phyloP scores from a whole-genome alignment of 2,797 vertebrate genomes.

The Aythya fuligula region DNA sequence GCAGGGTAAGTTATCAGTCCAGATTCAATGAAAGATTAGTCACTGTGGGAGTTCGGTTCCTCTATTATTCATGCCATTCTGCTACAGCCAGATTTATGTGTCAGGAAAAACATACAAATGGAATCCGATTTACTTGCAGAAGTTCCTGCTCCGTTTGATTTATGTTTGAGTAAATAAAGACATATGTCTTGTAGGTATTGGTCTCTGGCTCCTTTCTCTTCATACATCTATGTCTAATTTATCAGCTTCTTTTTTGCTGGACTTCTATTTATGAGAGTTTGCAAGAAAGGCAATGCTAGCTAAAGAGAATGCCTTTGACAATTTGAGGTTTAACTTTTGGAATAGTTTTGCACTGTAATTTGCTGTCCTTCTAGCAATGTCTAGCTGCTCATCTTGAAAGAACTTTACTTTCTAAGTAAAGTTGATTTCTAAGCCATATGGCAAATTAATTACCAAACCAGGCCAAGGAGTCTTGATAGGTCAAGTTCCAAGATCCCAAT shows the following conservation, averaged over 20 bases:
- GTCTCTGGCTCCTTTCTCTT: conserved; percentile 66
- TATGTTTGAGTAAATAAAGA: conserved; percentile 84
- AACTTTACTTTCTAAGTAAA: background rate
- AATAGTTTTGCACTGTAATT: background rate
- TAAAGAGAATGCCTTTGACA: background rate
- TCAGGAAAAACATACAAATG: conserved; percentile 85
- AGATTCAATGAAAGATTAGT: conserved; percentile 74
- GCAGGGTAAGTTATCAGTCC: conserved; percentile 73
- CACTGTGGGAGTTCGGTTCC: conserved; percentile 78
- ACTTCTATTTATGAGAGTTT: background rate
- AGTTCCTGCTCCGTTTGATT: conserved; percentile 80
- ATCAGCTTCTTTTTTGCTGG: conserved; percentile 70
- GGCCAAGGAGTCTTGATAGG: background rate
- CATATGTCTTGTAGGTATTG: conserved; percentile 77
- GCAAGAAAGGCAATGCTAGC: background rate
- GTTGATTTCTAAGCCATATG: background rate
- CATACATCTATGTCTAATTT: conserved; percentile 63
- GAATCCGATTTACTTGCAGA: conserved; percentile 81
- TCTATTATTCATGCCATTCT: conserved; percentile 81
- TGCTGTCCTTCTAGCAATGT: background rate
- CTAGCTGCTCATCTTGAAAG: background rate
- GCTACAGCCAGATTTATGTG: conserved; percentile 82
- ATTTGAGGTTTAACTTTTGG: background rate
- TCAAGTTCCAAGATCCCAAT: background rate
- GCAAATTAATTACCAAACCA: background rate